Percentiles rank a stretch among this genome's conserved stretches.
These are phyloP conservation scores for Acrocera orbiculus DNA, from an alignment of 2,888 invertebrate species.

Conservation along the genomic window DNA sequence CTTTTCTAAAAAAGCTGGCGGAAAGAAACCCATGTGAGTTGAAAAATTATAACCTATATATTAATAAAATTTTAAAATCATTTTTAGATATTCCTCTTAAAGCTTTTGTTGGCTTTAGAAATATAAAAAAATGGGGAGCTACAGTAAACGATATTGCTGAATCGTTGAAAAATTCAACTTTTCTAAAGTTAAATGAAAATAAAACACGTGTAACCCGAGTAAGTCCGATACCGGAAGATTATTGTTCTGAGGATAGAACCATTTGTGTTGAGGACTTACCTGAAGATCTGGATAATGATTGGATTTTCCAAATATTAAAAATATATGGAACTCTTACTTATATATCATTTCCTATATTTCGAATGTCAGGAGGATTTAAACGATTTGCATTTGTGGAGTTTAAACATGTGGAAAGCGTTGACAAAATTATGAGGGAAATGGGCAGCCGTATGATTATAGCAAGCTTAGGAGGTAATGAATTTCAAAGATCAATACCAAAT, in stretches of 20 bases:
- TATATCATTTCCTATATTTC: conserved; percentile 75
- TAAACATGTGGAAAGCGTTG: conserved; percentile 47
- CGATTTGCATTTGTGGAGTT: conserved; percentile 88
- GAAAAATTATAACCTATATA: no score
- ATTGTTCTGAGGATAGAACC: conserved; percentile 24
- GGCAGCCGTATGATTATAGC: conserved; percentile 57
- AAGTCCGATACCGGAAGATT: conserved; percentile 19
- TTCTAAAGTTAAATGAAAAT: conserved; percentile 57
- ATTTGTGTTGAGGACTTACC: conserved; percentile 59
- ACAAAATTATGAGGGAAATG: conserved; percentile 54
- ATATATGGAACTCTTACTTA: conserved; percentile 66
- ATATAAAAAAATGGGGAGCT: conserved; percentile 49
- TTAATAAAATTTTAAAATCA: conserved; percentile 1
- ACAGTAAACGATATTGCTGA: conserved; percentile 51
- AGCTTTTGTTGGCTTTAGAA: conserved; percentile 64
- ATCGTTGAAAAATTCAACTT: conserved; percentile 53
- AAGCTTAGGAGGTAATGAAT: no score
- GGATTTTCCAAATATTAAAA: conserved; percentile 60
- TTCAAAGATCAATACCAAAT: no score
- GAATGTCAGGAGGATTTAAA: conserved; percentile 56
- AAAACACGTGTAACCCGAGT: conserved; percentile 44
- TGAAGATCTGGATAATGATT: conserved; percentile 60
- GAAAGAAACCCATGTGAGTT: conserved; percentile 46
- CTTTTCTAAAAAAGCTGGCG: conserved; percentile 56
- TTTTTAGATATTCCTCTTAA: conserved; percentile 46